Conservation (phyloP, 2,797 vertebrate species). For the Potorous gilbertii region DNA sequence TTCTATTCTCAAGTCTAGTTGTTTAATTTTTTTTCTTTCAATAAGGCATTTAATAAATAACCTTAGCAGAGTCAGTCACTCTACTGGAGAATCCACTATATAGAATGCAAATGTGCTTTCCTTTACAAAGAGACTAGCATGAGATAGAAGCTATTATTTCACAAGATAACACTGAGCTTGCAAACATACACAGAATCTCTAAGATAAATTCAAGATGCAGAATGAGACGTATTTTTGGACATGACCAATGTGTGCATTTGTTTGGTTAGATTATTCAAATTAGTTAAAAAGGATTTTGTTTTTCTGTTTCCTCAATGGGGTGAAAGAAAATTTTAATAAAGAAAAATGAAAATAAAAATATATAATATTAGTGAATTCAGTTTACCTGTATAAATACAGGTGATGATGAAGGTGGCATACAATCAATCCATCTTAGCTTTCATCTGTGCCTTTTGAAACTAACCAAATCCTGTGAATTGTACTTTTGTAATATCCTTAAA, state of each 20-base stretch:
- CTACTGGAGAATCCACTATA: background rate
- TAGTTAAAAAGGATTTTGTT: background rate
- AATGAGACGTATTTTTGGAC: background rate
- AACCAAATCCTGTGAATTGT: background rate
- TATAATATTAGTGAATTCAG: background rate
- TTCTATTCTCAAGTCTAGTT: background rate
- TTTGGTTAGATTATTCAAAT: background rate
- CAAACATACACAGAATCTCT: background rate
- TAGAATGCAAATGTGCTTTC: background rate
- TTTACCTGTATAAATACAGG: background rate
- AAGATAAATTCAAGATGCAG: background rate
- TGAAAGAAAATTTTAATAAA: background rate
- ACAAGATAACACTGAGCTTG: background rate
- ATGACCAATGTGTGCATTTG: background rate
- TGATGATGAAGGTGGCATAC: background rate
- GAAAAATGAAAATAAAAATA: background rate
- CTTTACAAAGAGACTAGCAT: background rate
- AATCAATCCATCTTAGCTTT: background rate
- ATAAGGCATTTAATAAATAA: background rate
- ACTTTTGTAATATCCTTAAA: background rate
- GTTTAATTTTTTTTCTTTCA: background rate
- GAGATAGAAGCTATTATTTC: background rate
- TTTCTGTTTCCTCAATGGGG: background rate
- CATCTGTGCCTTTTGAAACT: background rate
- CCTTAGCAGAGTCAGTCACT: background rate